A percentile compares a stretch with the other conserved stretches of the same genome.
Evolutionary conservation across 2,888 invertebrate genomes (phyloP).

Genomic region (Augochlorella aurata): DNA sequence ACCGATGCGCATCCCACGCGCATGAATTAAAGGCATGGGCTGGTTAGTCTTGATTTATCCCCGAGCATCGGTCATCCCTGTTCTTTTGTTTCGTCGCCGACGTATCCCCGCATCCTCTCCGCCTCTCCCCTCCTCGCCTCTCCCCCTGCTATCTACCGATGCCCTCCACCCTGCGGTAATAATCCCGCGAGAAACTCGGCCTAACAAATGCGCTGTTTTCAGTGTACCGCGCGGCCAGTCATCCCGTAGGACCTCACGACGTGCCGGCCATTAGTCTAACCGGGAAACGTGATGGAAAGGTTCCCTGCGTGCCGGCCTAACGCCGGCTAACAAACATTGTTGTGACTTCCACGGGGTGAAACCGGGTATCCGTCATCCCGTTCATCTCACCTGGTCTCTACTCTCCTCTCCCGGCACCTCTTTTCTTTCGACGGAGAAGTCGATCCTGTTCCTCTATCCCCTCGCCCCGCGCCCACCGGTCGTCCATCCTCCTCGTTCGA

Average conservation of each 20-base stretch:
- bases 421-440: background rate
- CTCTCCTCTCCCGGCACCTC: constrained; percentile 15
- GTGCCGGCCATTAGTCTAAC: constrained; percentile 65
- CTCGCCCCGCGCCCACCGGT: background rate
- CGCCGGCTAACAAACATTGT: constrained; percentile 77
- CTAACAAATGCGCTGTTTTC: constrained; percentile 80
- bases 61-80: constrained; percentile 77
- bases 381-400: constrained; percentile 56
- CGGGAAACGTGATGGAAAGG: constrained; percentile 74
- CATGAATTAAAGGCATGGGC: constrained; percentile 77
- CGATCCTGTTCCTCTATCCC: background rate
- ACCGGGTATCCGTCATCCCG: constrained; percentile 77
- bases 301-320: constrained; percentile 64
- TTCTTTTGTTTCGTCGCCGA: constrained; percentile 74
- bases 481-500: constrained; percentile 3
- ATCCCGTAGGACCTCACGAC: constrained; percentile 68
- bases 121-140: constrained; percentile 40
- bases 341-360: constrained; percentile 79
- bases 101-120: constrained; percentile 17
- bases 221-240: constrained; percentile 66
- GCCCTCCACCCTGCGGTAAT: constrained; percentile 65
- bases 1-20: constrained; percentile 73
- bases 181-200: constrained; percentile 69
- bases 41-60: constrained; percentile 81
- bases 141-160: constrained; percentile 17